These are phyloP conservation scores for Hemistola chrysoprasaria DNA, from an alignment of 2,888 invertebrate species.

Conservation along the genomic window DNA sequence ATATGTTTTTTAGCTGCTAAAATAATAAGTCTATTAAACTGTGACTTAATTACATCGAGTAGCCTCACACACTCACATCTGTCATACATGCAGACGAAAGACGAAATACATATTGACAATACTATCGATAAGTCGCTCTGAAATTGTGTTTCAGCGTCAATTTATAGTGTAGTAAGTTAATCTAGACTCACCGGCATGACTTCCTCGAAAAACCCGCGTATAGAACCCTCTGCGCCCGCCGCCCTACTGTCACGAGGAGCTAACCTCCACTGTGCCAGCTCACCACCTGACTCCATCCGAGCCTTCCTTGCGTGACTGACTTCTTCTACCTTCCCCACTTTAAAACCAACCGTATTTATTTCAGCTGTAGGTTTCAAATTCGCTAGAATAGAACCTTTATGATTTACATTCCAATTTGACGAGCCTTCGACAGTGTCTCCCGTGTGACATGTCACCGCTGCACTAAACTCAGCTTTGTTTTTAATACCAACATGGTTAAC, in stretches of 20 bases:
- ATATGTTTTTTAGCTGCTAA: no score
- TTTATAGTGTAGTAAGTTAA: no score
- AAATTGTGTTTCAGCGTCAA: no score
- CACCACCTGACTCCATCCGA: constrained; percentile 74
- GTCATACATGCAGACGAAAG: no score
- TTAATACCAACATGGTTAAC: constrained; percentile 37
- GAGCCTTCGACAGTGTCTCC: constrained; percentile 71
- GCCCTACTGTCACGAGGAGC: constrained; percentile 68
- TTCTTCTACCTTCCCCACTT: constrained; percentile 45
- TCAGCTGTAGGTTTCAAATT: constrained; percentile 39
- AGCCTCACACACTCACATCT: no score
- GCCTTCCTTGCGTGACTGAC: constrained; percentile 70
- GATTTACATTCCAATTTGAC: constrained; percentile 72
- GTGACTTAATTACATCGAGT: no score
- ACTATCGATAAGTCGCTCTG: no score
- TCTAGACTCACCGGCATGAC: constrained; percentile 71
- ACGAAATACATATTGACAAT: no score
- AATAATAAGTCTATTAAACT: no score
- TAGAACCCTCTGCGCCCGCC: constrained; percentile 62
- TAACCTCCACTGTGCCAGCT: constrained; percentile 72
- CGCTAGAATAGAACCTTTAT: constrained; percentile 32
- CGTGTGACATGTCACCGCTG: constrained; percentile 52
- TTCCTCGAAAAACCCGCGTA: constrained; percentile 57
- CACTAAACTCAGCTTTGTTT: constrained; percentile 51
- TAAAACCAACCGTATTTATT: constrained; percentile 48